phyloP scores from a whole-genome alignment of 2,797 vertebrate species.

The Rhinogobio ventralis region DNA sequence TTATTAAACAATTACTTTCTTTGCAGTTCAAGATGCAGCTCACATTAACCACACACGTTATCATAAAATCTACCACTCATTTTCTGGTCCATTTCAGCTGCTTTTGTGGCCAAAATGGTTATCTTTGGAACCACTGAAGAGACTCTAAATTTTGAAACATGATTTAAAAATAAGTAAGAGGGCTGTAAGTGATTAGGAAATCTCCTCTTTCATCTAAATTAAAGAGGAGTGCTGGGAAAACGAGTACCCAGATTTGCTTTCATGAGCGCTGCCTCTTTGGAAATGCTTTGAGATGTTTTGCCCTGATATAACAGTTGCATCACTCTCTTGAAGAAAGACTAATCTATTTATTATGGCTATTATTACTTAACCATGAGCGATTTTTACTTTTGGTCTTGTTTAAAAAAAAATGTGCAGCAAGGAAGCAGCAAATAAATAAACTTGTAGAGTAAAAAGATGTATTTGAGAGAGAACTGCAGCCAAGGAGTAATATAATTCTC shows the following conservation, averaged over 20 bases:
- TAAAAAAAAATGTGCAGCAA: constrained; percentile 51
- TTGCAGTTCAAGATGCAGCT: neutral
- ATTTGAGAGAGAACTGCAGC: constrained; percentile 67
- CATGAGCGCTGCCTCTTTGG: constrained; percentile 22
- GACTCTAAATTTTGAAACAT: constrained; percentile 9
- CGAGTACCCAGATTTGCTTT: constrained; percentile 34
- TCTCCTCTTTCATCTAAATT: constrained; percentile 35
- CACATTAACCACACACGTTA: neutral
- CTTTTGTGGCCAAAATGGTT: constrained; percentile 19
- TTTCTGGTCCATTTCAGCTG: neutral
- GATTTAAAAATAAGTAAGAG: constrained; percentile 16
- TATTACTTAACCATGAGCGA: constrained; percentile 37
- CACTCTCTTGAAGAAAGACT: constrained; percentile 30
- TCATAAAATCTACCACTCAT: neutral
- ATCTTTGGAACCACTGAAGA: neutral
- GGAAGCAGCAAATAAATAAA: constrained; percentile 75
- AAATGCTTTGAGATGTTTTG: constrained; percentile 40
- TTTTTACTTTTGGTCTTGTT: constrained; percentile 35
- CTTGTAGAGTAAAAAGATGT: constrained; percentile 74
- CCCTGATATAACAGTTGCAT: constrained; percentile 49
- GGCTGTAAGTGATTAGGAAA: constrained; percentile 40
- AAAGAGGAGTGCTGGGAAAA: constrained; percentile 22
- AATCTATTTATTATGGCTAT: neutral
- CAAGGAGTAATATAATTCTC: constrained; percentile 74
- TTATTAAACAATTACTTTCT: neutral